Conservation (phyloP, 1,140 invertebrate genomes). For the Drosophila truncata region DNA sequence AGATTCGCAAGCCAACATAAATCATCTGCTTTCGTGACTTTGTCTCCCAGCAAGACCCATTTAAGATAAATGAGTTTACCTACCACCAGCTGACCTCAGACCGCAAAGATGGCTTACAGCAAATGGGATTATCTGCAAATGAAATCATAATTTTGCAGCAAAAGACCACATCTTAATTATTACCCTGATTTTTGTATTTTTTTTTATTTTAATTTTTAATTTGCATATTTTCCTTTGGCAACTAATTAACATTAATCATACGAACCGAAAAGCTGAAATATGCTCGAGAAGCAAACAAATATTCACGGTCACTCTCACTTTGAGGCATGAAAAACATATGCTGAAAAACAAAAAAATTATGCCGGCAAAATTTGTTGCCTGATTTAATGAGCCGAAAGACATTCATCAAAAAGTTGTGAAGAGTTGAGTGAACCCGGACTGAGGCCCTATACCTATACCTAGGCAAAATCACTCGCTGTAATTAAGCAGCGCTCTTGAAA, state of each 20-base stretch:
- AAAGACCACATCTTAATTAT: constrained; percentile 72
- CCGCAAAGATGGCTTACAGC: constrained; percentile 26
- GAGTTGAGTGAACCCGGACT: constrained; percentile 68
- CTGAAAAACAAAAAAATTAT: constrained; percentile 5
- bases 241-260: constrained; percentile 75
- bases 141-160: constrained; percentile 48
- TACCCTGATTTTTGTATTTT: constrained; percentile 8
- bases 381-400: constrained; percentile 74
- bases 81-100: constrained; percentile 35
- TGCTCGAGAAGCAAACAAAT: constrained; percentile 28
- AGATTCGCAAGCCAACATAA: constrained; percentile 41
- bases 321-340: constrained; percentile 25
- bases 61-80: constrained; percentile 23
- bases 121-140: constrained; percentile 61
- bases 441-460: constrained; percentile 34
- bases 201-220: constrained; percentile 1
- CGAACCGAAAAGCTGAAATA: constrained; percentile 51
- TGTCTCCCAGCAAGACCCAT: constrained; percentile 38
- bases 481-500: constrained; percentile 63
- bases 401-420: constrained; percentile 70
- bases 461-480: constrained; percentile 45
- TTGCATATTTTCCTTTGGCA: constrained; percentile 39
- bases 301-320: constrained; percentile 80
- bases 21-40: constrained; percentile 44
- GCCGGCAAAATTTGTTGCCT: constrained; percentile 45